A percentile compares a stretch with the other conserved stretches of the same genome.
Evolutionary conservation across 2,797 vertebrate species (phyloP).

Genomic region (Lophius americanus): DNA sequence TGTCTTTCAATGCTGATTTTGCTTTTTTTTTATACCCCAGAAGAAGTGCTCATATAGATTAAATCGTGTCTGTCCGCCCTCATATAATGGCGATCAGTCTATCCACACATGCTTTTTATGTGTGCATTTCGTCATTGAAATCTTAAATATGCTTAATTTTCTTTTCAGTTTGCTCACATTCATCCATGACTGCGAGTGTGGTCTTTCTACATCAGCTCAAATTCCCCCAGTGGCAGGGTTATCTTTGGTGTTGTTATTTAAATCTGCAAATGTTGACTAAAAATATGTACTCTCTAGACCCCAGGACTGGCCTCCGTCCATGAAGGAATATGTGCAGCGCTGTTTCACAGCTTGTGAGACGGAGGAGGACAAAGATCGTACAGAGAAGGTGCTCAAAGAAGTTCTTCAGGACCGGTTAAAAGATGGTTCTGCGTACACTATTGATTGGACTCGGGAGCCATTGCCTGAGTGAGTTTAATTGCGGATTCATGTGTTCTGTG

Average conservation of each 20-base stretch:
- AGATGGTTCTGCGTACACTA: constrained; percentile 92
- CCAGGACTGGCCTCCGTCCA: constrained; percentile 93
- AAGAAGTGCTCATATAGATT: too few relatives aligned
- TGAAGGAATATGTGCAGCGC: constrained; percentile 95
- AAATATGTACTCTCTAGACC: constrained; percentile 73
- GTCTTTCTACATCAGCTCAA: not conserved
- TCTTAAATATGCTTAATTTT: too few relatives aligned
- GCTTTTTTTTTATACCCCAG: not conserved
- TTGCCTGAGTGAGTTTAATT: constrained; percentile 87
- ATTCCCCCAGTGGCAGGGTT: too few relatives aligned
- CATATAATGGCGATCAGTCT: too few relatives aligned
- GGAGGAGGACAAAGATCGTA: constrained; percentile 93
- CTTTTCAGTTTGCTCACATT: too few relatives aligned
- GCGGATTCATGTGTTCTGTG: not conserved
- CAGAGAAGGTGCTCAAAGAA: constrained; percentile 92
- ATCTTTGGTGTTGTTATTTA: too few relatives aligned
- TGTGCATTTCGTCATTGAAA: too few relatives aligned
- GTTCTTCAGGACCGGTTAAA: constrained; percentile 91
- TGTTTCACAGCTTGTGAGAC: constrained; percentile 94
- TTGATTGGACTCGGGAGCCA: constrained; percentile 91
- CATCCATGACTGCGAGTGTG: too few relatives aligned
- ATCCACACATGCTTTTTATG: too few relatives aligned
- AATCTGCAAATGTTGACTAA: not conserved
- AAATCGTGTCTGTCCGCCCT: too few relatives aligned
- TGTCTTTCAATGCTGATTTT: not conserved